Evolutionary conservation across 2,113 vertebrate genomes (phyloP).

Genomic region (Cavia aperea): DNA sequence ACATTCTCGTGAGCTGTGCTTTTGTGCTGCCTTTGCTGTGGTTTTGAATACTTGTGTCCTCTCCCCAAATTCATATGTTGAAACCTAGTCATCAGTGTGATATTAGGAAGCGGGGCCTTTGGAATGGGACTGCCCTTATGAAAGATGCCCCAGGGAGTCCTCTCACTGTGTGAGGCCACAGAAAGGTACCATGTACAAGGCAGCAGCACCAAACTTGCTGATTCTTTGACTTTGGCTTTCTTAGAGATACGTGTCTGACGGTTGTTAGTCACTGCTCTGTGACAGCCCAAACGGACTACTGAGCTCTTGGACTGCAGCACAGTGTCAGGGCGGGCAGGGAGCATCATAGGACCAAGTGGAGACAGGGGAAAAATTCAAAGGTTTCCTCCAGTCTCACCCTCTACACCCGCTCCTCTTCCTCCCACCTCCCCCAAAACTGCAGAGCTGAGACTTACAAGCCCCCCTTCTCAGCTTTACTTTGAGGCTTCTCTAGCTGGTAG

Average conservation of each 20-base stretch:
- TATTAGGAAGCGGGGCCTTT: background rate
- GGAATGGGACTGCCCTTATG: background rate
- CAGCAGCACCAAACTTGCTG: background rate
- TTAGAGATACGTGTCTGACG: background rate
- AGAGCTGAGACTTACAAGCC: background rate
- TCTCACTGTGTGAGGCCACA: background rate
- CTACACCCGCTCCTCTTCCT: background rate
- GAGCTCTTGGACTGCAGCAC: background rate
- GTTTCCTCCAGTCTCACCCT: background rate
- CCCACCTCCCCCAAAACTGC: background rate
- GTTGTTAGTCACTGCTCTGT: background rate
- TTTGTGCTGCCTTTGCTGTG: background rate
- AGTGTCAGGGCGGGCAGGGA: background rate
- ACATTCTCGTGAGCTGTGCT: background rate
- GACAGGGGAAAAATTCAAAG: background rate
- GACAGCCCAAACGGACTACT: background rate
- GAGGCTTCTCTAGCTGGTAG: background rate
- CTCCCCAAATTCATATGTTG: background rate
- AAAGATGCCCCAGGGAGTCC: background rate
- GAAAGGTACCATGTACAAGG: background rate
- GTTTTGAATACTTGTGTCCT: background rate
- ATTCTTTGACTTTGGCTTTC: background rate
- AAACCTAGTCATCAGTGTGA: background rate
- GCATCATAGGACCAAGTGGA: background rate
- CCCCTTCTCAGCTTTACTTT: background rate